phyloP scores from a whole-genome alignment of 1,140 invertebrate species.

The Eulimnadia texana region DNA sequence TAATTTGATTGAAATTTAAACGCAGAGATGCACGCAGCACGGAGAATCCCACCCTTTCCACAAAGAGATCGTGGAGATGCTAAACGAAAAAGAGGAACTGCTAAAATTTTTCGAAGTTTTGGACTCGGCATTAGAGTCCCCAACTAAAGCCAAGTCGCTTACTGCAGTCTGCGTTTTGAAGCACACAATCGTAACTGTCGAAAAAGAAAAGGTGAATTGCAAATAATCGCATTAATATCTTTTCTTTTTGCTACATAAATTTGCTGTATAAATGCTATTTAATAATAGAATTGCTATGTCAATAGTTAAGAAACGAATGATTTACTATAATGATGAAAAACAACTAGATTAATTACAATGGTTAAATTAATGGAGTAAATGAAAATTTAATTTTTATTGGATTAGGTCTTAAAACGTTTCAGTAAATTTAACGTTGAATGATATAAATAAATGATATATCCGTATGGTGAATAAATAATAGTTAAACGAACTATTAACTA shows the following conservation, averaged over 20 bases:
- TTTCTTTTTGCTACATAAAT: not conserved
- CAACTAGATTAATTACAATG: too few species aligned
- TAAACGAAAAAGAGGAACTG: not conserved
- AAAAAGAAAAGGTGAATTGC: not conserved
- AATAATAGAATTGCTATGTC: too few species aligned
- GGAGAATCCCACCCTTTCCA: not conserved
- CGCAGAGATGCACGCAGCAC: not conserved
- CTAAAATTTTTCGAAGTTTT: not conserved
- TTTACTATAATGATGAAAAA: too few species aligned
- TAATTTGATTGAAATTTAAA: not conserved
- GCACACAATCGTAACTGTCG: not conserved
- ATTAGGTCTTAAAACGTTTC: too few species aligned
- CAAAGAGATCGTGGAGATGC: not conserved
- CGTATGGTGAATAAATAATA: too few species aligned
- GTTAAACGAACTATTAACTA: too few species aligned
- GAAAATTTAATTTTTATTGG: too few species aligned
- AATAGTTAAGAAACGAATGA: too few species aligned
- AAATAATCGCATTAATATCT: not conserved
- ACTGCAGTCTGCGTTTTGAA: not conserved
- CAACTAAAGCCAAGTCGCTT: not conserved
- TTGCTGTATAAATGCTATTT: too few species aligned
- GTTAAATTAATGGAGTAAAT: too few species aligned
- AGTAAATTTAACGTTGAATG: too few species aligned
- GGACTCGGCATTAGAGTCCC: not conserved
- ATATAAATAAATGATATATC: too few species aligned